These are phyloP conservation scores for Apamea crenata DNA, from an alignment of 2,888 invertebrate species.

Conservation along the genomic window DNA sequence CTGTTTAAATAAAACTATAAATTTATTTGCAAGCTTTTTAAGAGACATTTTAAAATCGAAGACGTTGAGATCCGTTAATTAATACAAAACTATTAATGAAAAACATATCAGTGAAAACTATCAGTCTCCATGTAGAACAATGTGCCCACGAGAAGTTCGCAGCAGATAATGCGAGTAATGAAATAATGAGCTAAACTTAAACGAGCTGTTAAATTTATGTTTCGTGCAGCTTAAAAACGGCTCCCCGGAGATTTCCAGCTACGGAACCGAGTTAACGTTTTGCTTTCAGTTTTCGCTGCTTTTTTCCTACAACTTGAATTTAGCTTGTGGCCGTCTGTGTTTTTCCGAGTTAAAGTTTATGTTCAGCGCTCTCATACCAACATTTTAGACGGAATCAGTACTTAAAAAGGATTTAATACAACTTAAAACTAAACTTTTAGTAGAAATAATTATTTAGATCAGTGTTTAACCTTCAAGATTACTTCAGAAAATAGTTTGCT, in stretches of 20 bases:
- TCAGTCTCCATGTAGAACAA: conserved; percentile 31
- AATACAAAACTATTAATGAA: conserved; percentile 24
- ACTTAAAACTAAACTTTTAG: conserved; percentile 41
- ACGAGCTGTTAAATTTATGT: conserved; percentile 89
- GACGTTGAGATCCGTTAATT: conserved; percentile 1
- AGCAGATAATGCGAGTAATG: conserved; percentile 84
- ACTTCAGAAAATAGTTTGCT: conserved; percentile 10
- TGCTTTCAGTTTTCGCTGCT: conserved; percentile 77
- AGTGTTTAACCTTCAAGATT: conserved; percentile 17
- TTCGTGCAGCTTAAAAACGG: conserved; percentile 88
- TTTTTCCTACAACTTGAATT: conserved; percentile 82
- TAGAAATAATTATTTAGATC: conserved; percentile 27
- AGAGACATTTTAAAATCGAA: not conserved
- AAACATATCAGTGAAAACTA: conserved; percentile 25
- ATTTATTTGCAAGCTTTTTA: not conserved
- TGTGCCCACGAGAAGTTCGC: conserved; percentile 68
- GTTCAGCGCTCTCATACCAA: conserved; percentile 65
- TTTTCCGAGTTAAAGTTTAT: conserved; percentile 78
- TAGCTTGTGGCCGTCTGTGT: conserved; percentile 79
- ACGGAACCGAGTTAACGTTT: conserved; percentile 85
- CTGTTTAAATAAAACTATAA: not conserved
- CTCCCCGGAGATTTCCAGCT: conserved; percentile 83
- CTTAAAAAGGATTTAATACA: conserved; percentile 52
- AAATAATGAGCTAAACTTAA: conserved; percentile 89
- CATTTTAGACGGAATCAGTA: conserved; percentile 62